Conservation (phyloP, 2,113 vertebrate species). For the Chrysochloris asiatica region DNA sequence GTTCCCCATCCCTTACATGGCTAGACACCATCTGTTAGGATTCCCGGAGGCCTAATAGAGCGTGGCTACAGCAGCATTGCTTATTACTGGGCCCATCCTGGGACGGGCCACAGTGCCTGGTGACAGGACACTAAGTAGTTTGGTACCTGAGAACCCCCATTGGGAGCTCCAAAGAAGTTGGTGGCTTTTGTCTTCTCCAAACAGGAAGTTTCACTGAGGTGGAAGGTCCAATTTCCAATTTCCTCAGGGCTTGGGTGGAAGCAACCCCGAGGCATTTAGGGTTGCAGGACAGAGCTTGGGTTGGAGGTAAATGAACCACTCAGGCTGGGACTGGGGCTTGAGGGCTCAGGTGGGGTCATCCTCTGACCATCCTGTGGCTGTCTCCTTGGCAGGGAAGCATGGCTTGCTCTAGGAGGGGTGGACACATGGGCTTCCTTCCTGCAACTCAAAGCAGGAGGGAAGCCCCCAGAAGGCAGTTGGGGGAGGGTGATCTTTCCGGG, state of each 20-base stretch:
- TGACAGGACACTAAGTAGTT: neutral
- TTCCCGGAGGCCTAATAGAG: neutral
- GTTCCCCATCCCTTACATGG: neutral
- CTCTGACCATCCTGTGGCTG: neutral
- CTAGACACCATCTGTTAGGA: neutral
- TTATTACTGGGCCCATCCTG: neutral
- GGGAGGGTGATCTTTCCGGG: neutral
- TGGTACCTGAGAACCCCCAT: neutral
- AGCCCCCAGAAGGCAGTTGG: too few relatives aligned
- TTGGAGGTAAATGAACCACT: neutral
- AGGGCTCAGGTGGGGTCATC: neutral
- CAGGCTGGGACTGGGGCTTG: too few relatives aligned
- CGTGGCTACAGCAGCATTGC: rapidly evolving
- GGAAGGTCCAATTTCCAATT: neutral
- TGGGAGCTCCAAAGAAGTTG: neutral
- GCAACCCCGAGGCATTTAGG: neutral
- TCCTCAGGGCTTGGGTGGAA: neutral
- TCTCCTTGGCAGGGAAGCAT: too few relatives aligned
- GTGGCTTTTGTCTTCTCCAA: neutral
- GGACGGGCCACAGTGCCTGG: neutral
- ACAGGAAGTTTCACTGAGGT: conserved; percentile 30
- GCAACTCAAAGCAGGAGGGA: neutral
- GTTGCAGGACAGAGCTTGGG: neutral
- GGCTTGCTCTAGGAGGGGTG: neutral
- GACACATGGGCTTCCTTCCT: neutral